A percentile compares a stretch with the other conserved stretches of the same genome.
Evolutionary conservation across 2,113 vertebrate genomes (phyloP).

Genomic region (Pitta sordida): DNA sequence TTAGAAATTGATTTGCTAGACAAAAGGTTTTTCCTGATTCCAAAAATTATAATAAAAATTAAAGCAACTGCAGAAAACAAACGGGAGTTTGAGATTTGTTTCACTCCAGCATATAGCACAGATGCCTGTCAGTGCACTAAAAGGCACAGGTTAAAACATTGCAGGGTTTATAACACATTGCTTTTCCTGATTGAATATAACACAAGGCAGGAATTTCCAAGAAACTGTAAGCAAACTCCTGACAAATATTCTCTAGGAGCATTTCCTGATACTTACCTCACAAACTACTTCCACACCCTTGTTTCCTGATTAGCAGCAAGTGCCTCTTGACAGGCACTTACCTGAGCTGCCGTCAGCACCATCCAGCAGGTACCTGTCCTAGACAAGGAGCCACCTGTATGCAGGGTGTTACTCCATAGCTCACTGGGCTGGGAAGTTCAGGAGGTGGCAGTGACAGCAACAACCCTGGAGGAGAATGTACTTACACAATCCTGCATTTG

Average conservation of each 20-base stretch:
- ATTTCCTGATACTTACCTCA: not conserved
- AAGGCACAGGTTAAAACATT: not conserved
- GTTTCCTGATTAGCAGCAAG: not conserved
- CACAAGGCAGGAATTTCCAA: not conserved
- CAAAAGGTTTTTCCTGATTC: not conserved
- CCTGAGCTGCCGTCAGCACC: not conserved
- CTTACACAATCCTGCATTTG: not conserved
- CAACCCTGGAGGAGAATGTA: not conserved
- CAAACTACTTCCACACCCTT: not conserved
- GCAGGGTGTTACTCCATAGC: not conserved
- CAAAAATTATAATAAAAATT: not conserved
- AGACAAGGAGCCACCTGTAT: not conserved
- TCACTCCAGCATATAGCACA: not conserved
- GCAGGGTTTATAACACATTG: not conserved
- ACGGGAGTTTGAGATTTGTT: not conserved
- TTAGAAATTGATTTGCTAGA: not conserved
- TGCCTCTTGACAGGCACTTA: not conserved
- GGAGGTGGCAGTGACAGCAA: not conserved
- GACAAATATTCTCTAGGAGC: not conserved
- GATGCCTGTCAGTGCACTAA: not conserved
- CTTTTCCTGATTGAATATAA: not conserved
- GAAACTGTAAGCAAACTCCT: not conserved
- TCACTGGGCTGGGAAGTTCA: not conserved
- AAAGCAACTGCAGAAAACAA: not conserved
- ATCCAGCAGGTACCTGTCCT: fast-evolving